phyloP scores from a whole-genome alignment of 2,113 vertebrate genomes.

The Mus spicilegus region DNA sequence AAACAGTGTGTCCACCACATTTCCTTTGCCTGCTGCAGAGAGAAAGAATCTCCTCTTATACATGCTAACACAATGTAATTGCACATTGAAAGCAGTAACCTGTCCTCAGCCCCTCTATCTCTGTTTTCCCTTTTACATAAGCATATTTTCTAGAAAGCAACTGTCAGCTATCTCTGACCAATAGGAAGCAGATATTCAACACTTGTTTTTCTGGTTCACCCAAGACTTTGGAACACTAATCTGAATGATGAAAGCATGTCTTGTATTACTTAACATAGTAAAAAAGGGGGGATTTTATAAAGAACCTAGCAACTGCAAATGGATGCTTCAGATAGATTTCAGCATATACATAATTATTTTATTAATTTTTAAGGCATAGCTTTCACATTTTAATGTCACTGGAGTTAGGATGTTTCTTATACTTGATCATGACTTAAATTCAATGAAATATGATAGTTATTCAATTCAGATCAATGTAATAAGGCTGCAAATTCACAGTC shows the following conservation, averaged over 20 bases:
- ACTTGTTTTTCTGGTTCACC: constrained; percentile 20
- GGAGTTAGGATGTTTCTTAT: neutral
- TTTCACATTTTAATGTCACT: constrained; percentile 48
- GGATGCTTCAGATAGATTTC: neutral
- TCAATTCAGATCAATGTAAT: constrained; percentile 38
- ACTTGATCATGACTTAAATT: constrained; percentile 38
- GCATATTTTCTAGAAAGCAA: neutral
- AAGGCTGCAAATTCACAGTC: constrained; percentile 44
- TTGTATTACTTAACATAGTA: constrained; percentile 13
- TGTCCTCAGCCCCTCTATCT: neutral
- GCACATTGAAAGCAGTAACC: neutral
- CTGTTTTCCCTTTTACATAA: neutral
- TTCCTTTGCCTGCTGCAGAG: constrained; percentile 22
- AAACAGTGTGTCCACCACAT: neutral
- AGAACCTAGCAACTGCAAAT: constrained; percentile 42
- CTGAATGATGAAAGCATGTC: constrained; percentile 24
- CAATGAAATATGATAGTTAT: constrained; percentile 50
- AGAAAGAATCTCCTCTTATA: neutral
- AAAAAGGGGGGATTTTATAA: neutral
- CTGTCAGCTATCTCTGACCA: constrained; percentile 16
- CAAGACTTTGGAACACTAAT: constrained; percentile 38
- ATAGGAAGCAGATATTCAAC: neutral
- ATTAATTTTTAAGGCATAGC: neutral
- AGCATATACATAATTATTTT: constrained; percentile 15
- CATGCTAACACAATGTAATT: neutral